These are phyloP conservation scores for Zophobas morio DNA, from an alignment of 1,140 invertebrate species.

Conservation along the genomic window DNA sequence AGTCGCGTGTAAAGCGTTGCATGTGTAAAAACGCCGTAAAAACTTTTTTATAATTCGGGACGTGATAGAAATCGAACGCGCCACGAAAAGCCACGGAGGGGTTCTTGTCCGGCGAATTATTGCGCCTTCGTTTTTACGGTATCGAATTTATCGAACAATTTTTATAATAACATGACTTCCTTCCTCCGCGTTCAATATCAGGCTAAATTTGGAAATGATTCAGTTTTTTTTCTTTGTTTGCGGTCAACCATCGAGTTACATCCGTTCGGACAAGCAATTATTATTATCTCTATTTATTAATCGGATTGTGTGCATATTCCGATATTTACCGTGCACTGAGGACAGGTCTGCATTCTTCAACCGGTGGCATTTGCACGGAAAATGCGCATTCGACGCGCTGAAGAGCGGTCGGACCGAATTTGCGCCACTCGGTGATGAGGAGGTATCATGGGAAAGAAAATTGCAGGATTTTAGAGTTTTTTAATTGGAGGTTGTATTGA, in stretches of 20 bases:
- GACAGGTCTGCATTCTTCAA: conserved; percentile 1
- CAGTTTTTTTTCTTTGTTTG: conserved; percentile 41
- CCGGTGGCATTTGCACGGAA: neutral
- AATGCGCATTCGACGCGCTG: conserved; percentile 1
- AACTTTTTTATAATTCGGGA: conserved; percentile 57
- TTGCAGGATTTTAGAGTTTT: too few relatives aligned
- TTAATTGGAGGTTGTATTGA: too few relatives aligned
- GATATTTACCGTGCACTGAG: conserved; percentile 9
- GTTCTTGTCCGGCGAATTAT: conserved; percentile 49
- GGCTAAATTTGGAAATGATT: conserved; percentile 44
- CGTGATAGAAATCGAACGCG: conserved; percentile 53
- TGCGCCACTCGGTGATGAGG: neutral
- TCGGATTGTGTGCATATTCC: conserved; percentile 6
- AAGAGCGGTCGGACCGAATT: neutral
- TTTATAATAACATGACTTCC: conserved; percentile 22
- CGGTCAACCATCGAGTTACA: conserved; percentile 32
- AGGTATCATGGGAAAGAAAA: conserved; percentile 6
- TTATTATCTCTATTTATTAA: conserved; percentile 38
- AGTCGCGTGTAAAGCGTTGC: conserved; percentile 56
- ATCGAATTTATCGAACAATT: conserved; percentile 9
- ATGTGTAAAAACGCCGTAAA: conserved; percentile 59
- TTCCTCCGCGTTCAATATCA: conserved; percentile 25
- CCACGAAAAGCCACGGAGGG: conserved; percentile 51
- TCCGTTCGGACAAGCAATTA: conserved; percentile 35
- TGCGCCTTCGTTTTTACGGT: conserved; percentile 15